Evolutionary conservation across 2,113 vertebrate genomes (phyloP).

Genomic region (Stictonetta naevosa): DNA sequence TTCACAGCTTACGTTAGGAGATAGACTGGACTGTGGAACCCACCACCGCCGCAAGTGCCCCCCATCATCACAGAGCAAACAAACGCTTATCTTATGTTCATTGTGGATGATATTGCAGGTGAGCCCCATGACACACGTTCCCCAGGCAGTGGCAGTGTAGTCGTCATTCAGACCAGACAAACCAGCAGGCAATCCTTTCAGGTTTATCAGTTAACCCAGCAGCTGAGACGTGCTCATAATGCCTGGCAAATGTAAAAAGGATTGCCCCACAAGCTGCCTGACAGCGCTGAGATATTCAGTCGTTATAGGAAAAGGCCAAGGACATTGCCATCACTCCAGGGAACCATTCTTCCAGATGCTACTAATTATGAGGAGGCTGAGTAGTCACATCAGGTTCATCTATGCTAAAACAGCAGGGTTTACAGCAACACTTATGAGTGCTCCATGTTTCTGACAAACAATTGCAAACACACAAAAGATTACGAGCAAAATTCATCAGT

Average conservation of each 20-base stretch:
- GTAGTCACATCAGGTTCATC: not conserved
- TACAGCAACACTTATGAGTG: not conserved
- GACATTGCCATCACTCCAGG: not conserved
- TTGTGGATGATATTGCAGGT: not conserved
- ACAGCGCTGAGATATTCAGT: not conserved
- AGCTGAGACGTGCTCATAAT: not conserved
- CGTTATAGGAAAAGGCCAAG: not conserved
- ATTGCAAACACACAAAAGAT: not conserved
- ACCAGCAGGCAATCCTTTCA: not conserved
- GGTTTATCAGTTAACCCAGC: not conserved
- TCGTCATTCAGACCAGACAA: not conserved
- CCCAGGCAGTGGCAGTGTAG: accelerated
- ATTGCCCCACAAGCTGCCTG: not conserved
- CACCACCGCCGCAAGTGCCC: not conserved
- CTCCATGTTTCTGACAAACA: not conserved
- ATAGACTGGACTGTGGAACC: not conserved
- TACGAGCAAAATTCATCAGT: not conserved
- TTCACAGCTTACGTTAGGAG: not conserved
- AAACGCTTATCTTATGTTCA: not conserved
- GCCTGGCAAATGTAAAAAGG: not conserved
- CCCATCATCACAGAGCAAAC: not conserved
- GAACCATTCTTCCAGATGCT: not conserved
- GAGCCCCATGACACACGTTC: not conserved
- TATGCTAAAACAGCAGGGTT: not conserved
- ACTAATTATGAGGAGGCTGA: not conserved